Evolutionary conservation across 2,797 vertebrate species (phyloP), one percentile per base, ranked within the genome.

Genomic region (Todus mexicanus): DNA sequence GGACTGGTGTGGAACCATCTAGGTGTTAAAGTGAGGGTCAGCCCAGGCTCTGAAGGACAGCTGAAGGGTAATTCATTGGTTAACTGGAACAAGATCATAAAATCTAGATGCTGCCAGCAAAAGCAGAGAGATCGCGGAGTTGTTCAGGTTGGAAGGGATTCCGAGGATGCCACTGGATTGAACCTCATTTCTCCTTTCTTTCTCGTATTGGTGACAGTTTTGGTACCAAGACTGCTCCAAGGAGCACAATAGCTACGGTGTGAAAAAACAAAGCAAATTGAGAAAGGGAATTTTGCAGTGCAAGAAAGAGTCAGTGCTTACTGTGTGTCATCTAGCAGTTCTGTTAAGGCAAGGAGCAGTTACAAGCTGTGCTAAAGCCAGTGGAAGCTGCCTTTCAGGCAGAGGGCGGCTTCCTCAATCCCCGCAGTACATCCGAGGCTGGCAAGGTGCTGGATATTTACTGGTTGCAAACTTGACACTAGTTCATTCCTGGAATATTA

Each of bases 401-500:
- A 60, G 77, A 80, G 63, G 76, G 35, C 40, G 45, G 47, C n/a
- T 5, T 25, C 16, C 38, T 17, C 66, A 60, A 37, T 43, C 70
- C 26, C 19, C 4, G 6, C 78, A 53, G 79, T 47, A 63, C 56
- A 84, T 83, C 95, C 84, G 83, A 91, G 83, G 47, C 92, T 91
- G 85, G 48, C 29, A 13, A 69, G 81, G 61, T 86, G 7, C 45
- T 90, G 90, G 50, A 51, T 80, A 19, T 95, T 94, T 95, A 90
- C 96, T 96, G 92, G 38, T 87, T 78, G 17, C 89, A 93, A 91
- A 79, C 68, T 88, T 89, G 93, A 80, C 75, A 53, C 95, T 80
- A 77, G 89, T 93, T 96, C 79, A 69, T 96, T 97, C 93, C 87
- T 96, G 94, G 90, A 94, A 91, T 95, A 92, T 94, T 83, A 93